These are phyloP conservation scores for Carabus problematicus DNA, from an alignment of 2,888 invertebrate genomes.

Conservation along the genomic window DNA sequence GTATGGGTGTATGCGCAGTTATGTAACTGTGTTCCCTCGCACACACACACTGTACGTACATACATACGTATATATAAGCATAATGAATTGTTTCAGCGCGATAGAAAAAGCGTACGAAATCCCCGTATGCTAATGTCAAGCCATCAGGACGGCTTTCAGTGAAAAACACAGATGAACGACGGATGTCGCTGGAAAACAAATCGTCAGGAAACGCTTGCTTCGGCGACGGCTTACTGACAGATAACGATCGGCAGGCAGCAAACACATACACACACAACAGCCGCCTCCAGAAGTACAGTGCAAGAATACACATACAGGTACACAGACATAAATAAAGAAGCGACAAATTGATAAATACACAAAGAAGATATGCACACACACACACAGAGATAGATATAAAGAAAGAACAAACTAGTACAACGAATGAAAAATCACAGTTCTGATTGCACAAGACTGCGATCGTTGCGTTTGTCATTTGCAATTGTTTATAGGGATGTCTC, in stretches of 20 bases:
- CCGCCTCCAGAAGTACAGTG: too few species aligned
- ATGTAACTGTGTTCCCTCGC: neutral
- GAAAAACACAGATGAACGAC: constrained; percentile 54
- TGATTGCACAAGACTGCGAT: constrained; percentile 19
- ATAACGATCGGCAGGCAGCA: constrained; percentile 49
- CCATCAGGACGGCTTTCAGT: constrained; percentile 23
- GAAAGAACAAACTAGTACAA: neutral
- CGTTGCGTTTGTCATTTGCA: constrained; percentile 29
- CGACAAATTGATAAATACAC: neutral
- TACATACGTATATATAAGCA: neutral
- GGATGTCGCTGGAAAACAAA: constrained; percentile 52
- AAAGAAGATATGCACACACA: too few species aligned
- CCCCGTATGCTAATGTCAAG: constrained; percentile 22
- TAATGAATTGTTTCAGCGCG: neutral
- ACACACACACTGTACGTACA: neutral
- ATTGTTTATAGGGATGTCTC: constrained; percentile 22
- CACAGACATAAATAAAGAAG: constrained; percentile 4
- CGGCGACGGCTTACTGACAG: constrained; percentile 51
- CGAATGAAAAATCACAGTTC: constrained; percentile 29
- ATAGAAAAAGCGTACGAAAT: neutral
- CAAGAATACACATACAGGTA: neutral
- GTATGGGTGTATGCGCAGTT: too few species aligned
- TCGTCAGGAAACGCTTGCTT: constrained; percentile 46
- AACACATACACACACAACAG: neutral
- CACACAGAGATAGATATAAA: too few species aligned